A percentile compares a stretch with the other conserved stretches of the same genome.
phyloP scores from a whole-genome alignment of 1,140 invertebrate genomes.

The Pseudomyrmex cubaensis region DNA sequence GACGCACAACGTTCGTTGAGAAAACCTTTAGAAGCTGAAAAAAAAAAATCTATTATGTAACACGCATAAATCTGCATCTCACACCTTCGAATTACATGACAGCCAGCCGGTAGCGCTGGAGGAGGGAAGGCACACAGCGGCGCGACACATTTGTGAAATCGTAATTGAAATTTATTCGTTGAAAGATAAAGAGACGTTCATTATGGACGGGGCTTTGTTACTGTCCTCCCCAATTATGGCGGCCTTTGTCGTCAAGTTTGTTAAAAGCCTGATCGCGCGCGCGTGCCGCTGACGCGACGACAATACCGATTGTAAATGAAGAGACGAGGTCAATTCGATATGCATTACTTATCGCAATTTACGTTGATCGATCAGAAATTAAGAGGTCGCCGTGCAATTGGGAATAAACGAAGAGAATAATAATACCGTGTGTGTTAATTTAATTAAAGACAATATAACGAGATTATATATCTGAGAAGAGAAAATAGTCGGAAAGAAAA shows the following conservation, averaged over 20 bases:
- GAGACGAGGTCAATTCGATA: slow-evolving; percentile 40
- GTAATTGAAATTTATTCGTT: slow-evolving; percentile 48
- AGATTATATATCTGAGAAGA: too few relatives aligned
- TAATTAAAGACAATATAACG: background rate
- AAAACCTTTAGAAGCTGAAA: too few relatives aligned
- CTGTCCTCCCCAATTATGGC: slow-evolving; percentile 53
- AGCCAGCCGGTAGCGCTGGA: background rate
- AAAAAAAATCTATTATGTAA: too few relatives aligned
- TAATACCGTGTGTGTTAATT: background rate
- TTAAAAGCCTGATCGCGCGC: slow-evolving; percentile 43
- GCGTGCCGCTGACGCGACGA: slow-evolving; percentile 32
- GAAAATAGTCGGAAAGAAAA: background rate
- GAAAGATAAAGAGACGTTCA: slow-evolving; percentile 50
- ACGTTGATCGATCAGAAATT: slow-evolving; percentile 33
- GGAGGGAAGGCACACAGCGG: background rate
- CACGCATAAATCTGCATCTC: background rate
- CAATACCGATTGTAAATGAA: slow-evolving; percentile 30
- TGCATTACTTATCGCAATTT: slow-evolving; percentile 52
- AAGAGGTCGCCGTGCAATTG: background rate
- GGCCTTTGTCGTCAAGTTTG: slow-evolving; percentile 53
- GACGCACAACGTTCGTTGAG: too few relatives aligned
- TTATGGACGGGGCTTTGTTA: slow-evolving; percentile 45
- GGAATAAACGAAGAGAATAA: background rate
- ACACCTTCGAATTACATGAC: slow-evolving; percentile 6
- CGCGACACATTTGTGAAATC: slow-evolving; percentile 48